These are phyloP conservation scores for Nephrocerus scutellatus DNA, from an alignment of 2,888 invertebrate genomes.

Conservation along the genomic window DNA sequence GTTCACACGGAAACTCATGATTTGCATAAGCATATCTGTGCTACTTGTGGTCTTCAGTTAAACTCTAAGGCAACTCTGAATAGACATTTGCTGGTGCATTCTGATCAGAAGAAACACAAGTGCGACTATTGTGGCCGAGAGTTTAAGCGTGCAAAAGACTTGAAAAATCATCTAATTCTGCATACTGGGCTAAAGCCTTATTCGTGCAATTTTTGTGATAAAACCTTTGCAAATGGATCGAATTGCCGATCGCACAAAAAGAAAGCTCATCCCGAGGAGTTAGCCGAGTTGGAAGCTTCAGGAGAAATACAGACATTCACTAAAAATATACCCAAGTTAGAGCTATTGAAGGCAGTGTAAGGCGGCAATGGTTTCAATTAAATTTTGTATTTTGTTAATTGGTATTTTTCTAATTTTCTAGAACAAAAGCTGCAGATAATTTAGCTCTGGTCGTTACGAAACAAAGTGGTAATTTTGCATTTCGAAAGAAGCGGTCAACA, in stretches of 20 bases:
- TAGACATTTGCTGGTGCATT: slow-evolving; percentile 41
- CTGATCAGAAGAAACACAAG: slow-evolving; percentile 42
- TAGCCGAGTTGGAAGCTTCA: slow-evolving; percentile 45
- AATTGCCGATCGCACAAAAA: slow-evolving; percentile 48
- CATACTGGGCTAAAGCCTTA: slow-evolving; percentile 46
- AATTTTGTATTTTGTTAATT: neutral
- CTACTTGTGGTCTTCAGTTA: slow-evolving; percentile 39
- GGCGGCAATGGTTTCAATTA: too few relatives aligned
- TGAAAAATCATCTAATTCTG: slow-evolving; percentile 45
- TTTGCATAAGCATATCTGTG: slow-evolving; percentile 40
- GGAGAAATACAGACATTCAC: slow-evolving; percentile 37
- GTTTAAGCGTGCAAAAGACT: slow-evolving; percentile 45
- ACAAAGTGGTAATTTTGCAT: slow-evolving; percentile 40
- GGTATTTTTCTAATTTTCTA: slow-evolving; percentile 15
- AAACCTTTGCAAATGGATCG: slow-evolving; percentile 47
- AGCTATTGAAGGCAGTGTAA: slow-evolving; percentile 43
- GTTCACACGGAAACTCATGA: slow-evolving; percentile 42
- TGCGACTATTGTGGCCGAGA: slow-evolving; percentile 43
- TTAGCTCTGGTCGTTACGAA: slow-evolving; percentile 39
- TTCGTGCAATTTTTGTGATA: slow-evolving; percentile 46
- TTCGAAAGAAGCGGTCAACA: slow-evolving; percentile 39
- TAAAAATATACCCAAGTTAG: slow-evolving; percentile 45
- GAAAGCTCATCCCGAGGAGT: slow-evolving; percentile 43
- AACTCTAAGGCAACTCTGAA: slow-evolving; percentile 39
- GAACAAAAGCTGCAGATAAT: slow-evolving; percentile 39